A percentile compares a stretch with the other conserved stretches of the same genome.
phyloP scores from a whole-genome alignment of 2,113 vertebrate species.

The Etia nguti region DNA sequence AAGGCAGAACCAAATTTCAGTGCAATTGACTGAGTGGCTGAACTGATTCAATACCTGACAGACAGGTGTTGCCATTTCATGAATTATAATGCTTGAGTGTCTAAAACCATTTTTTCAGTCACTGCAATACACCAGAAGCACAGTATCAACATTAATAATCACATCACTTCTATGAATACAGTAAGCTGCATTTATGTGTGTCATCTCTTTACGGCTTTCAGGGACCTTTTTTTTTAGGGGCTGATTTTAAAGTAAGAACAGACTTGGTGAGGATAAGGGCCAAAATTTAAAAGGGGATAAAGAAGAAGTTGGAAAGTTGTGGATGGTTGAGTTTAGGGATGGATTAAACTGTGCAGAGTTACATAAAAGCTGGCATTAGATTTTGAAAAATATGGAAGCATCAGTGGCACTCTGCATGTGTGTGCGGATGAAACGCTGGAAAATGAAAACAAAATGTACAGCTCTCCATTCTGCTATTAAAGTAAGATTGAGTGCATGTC shows the following conservation, averaged over 20 bases:
- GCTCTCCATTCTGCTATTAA: neutral
- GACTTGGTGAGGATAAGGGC: neutral
- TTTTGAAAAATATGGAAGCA: neutral
- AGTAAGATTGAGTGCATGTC: neutral
- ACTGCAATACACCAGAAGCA: neutral
- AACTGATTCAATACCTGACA: neutral
- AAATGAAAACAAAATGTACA: neutral
- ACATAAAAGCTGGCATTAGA: conserved; percentile 2
- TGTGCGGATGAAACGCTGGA: neutral
- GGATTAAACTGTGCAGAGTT: neutral
- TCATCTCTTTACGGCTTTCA: neutral
- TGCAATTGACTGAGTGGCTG: neutral
- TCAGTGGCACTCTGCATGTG: neutral
- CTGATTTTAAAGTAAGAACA: neutral
- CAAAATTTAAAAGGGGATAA: neutral
- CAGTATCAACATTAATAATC: neutral
- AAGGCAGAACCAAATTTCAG: accelerated
- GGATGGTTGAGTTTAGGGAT: neutral
- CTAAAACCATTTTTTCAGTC: neutral
- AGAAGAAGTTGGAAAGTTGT: neutral
- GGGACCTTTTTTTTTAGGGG: neutral
- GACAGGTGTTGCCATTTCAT: neutral
- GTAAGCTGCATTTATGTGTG: neutral
- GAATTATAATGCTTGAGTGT: neutral
- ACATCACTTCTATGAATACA: neutral